Conservation (phyloP, 2,888 invertebrate genomes). For the Thumatha senex region DNA sequence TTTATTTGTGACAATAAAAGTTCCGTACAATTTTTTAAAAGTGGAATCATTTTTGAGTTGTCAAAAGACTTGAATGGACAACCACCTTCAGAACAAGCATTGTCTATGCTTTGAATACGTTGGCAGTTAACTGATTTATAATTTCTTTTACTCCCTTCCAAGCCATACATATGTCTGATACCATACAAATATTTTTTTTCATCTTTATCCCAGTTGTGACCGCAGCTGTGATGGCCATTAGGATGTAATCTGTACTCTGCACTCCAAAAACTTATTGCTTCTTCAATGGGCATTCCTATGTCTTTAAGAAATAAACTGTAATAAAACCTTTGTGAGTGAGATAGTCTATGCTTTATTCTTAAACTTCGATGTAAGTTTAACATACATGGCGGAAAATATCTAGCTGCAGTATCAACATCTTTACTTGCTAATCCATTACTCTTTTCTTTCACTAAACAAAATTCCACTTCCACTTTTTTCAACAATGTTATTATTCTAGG, state of each 20-base stretch:
- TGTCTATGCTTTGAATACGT: slow-evolving; percentile 80
- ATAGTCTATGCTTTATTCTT: slow-evolving; percentile 83
- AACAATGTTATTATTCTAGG: slow-evolving; percentile 62
- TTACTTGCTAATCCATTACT: slow-evolving; percentile 45
- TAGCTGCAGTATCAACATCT: slow-evolving; percentile 68
- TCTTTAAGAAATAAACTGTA: slow-evolving; percentile 89
- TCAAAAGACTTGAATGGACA: slow-evolving; percentile 86
- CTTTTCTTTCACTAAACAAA: slow-evolving; percentile 31
- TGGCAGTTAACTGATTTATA: slow-evolving; percentile 85
- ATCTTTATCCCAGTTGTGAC: slow-evolving; percentile 86
- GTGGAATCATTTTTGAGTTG: slow-evolving; percentile 54
- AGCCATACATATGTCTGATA: slow-evolving; percentile 88
- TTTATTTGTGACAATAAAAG: slow-evolving; percentile 52
- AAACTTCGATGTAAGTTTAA: slow-evolving; percentile 81
- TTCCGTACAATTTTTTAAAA: slow-evolving; percentile 51
- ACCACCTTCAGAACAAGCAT: slow-evolving; percentile 82
- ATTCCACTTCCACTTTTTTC: slow-evolving; percentile 47
- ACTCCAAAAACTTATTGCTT: slow-evolving; percentile 86
- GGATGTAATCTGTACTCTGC: slow-evolving; percentile 83
- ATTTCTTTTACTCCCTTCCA: slow-evolving; percentile 86
- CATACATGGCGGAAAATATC: slow-evolving; percentile 86
- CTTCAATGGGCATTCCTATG: slow-evolving; percentile 86
- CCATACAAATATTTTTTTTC: slow-evolving; percentile 86
- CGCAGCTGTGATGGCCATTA: slow-evolving; percentile 73
- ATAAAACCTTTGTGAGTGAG: slow-evolving; percentile 85